Percentiles rank a stretch among this genome's conserved stretches.
Evolutionary conservation across 30 jellyfish, hydroid and myxozoan species (phyloP).

Genomic region (Clytia hemisphaerica): DNA sequence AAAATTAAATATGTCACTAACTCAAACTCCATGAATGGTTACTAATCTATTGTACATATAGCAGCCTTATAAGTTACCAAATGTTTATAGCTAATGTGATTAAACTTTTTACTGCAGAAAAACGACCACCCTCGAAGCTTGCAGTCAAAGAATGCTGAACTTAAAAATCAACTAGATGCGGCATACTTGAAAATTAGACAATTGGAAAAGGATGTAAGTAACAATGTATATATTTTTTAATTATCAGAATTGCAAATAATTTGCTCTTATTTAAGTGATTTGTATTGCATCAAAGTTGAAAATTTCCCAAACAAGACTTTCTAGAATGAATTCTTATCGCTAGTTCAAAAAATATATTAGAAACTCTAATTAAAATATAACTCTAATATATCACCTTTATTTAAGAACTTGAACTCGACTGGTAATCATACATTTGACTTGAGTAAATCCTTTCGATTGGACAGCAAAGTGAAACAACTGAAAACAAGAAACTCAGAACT

Average conservation of each 20-base stretch:
- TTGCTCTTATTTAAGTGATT: no score
- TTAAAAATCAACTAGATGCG: conserved; percentile 2
- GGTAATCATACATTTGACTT: not conserved
- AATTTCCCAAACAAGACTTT: no score
- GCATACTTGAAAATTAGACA: not conserved
- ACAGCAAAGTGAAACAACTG: conserved; percentile 41
- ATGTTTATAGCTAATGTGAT: no score
- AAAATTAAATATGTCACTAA: no score
- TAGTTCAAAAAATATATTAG: not conserved
- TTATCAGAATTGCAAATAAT: no score
- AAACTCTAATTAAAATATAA: not conserved
- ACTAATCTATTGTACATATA: no score
- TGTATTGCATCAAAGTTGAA: no score
- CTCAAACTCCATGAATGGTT: no score
- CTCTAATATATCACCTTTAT: not conserved
- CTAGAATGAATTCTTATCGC: no score
- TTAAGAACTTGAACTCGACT: not conserved
- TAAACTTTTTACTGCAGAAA: no score
- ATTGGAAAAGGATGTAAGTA: not conserved
- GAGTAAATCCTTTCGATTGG: conserved; percentile 4
- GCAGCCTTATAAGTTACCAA: no score
- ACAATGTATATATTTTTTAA: not conserved
- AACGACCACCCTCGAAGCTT: conserved; percentile 26
- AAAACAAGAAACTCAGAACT: conserved; percentile 68
- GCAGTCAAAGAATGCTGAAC: conserved; percentile 34